These are phyloP conservation scores for Asobara japonica DNA, from an alignment of 1,140 invertebrate genomes.

Conservation along the genomic window DNA sequence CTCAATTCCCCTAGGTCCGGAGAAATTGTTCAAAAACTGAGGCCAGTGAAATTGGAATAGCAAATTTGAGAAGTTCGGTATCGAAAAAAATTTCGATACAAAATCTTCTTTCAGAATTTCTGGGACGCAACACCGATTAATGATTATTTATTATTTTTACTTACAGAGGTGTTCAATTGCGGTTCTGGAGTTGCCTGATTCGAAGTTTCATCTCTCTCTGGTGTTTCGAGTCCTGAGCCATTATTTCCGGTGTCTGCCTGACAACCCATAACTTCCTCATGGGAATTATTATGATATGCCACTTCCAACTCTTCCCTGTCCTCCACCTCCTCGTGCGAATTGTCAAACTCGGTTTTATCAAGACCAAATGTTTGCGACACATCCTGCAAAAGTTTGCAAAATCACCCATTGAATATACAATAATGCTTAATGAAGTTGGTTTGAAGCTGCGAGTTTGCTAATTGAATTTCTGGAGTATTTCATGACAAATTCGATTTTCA, in stretches of 20 bases:
- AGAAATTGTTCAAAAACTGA: too few relatives aligned
- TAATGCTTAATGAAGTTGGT: background rate
- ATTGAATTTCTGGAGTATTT: background rate
- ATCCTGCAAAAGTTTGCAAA: conserved; percentile 49
- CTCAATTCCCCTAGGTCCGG: too few relatives aligned
- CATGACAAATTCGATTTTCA: too few relatives aligned
- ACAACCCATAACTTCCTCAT: conserved; percentile 30
- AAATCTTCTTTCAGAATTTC: conserved; percentile 9
- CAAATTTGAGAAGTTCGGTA: too few relatives aligned
- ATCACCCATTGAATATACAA: background rate
- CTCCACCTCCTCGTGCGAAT: conserved; percentile 1
- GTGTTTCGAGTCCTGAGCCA: conserved; percentile 1
- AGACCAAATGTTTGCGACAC: conserved; percentile 64
- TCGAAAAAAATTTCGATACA: conserved; percentile 15
- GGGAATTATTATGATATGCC: conserved; percentile 2
- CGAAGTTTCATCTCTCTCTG: conserved; percentile 18
- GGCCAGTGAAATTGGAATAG: too few relatives aligned
- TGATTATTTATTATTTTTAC: conserved; percentile 22
- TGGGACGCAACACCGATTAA: too few relatives aligned
- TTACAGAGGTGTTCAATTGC: conserved; percentile 28
- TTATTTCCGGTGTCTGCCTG: conserved; percentile 27
- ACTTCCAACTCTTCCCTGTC: conserved; percentile 20
- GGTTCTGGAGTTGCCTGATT: conserved; percentile 23
- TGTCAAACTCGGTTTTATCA: conserved; percentile 56
- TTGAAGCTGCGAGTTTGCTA: background rate